Base-by-base conservation (phyloP, 1,140 invertebrate species). In the Manduca sexta region DNA sequence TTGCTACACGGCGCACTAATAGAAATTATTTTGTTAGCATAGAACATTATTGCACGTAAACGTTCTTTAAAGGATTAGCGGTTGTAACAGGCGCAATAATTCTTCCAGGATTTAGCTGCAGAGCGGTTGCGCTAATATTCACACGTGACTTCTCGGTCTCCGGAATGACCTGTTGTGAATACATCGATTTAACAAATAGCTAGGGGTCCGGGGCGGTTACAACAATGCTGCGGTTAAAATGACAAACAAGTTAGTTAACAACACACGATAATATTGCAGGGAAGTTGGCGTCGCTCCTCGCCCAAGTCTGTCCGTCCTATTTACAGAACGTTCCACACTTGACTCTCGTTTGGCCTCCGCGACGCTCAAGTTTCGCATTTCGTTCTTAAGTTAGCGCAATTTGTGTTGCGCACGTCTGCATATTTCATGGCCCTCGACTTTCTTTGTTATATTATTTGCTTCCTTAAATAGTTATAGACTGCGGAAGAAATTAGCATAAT, bases 161-260 rank as follows among this genome's bases (percentile, higher is more conserved):
- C 8, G 21, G 21, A 26, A 26, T 26, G 21, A 26, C 21, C 1
- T 26, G 21, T 2, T 26, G 21, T 26, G 21, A 26, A 26, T 26
- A 26, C 21, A 26, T 26, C 21, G 21, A 26, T 8, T 26, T 26
- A 26, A 26, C 21, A 26, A 26, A 26, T 26, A 26, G 4, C 21
- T 8, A 26, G 21, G 4, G 21, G 21, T 26, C 33, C 13, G 33
- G 21, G 21, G 21, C 21, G 0, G 21, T 3, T 8, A 8, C 21
- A 8, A 4, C 14, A 10, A 14, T 39, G 7, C 42, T 38, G 38
- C 31, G 49, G 30, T 47, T 46, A 44, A 39, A 52, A 62, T 67
- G 61, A 68, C 62, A 65, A 67, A 75, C 63, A 70, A 72, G 62
- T 63, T 67, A 63, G 59, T 64, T 69, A 65, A 63, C 59, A 56